These are phyloP conservation scores for Horisme vitalbata DNA, from an alignment of 2,888 invertebrate species.

Conservation along the genomic window DNA sequence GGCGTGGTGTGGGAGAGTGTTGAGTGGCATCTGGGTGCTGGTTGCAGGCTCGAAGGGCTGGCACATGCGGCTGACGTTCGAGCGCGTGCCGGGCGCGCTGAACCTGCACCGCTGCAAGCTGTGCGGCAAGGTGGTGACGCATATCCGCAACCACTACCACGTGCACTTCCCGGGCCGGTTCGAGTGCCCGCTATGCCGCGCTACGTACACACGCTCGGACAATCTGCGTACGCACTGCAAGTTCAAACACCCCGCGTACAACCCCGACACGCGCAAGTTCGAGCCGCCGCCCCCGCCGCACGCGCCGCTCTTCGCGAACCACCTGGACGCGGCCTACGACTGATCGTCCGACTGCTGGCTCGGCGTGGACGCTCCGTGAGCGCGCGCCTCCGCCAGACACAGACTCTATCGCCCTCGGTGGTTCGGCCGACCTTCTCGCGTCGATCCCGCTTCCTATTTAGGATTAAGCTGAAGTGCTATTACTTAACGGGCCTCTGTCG, in stretches of 20 bases:
- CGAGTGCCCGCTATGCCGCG: slow-evolving; percentile 95
- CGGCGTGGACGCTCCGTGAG: slow-evolving; percentile 72
- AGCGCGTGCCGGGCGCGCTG: slow-evolving; percentile 95
- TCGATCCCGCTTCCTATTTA: slow-evolving; percentile 71
- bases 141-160: slow-evolving; percentile 97
- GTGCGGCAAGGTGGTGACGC: slow-evolving; percentile 97
- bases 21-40: slow-evolving; percentile 65
- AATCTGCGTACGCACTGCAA: slow-evolving; percentile 96
- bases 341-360: slow-evolving; percentile 75
- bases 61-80: slow-evolving; percentile 97
- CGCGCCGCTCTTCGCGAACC: slow-evolving; percentile 81
- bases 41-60: slow-evolving; percentile 97
- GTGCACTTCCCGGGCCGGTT: slow-evolving; percentile 96
- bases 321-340: slow-evolving; percentile 70
- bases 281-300: slow-evolving; percentile 83
- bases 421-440: slow-evolving; percentile 57
- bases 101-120: slow-evolving; percentile 97
- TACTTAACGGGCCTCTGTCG: slow-evolving; percentile 76
- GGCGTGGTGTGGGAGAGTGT: slow-evolving; percentile 21
- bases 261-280: slow-evolving; percentile 93
- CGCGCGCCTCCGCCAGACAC: slow-evolving; percentile 41
- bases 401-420: slow-evolving; percentile 48
- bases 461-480: slow-evolving; percentile 81
- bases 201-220: slow-evolving; percentile 95
- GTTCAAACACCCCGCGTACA: slow-evolving; percentile 94